Percentiles rank a stretch among this genome's conserved stretches.
Conservation (phyloP, 2,888 invertebrate species). For the Diaprepes abbreviatus region DNA sequence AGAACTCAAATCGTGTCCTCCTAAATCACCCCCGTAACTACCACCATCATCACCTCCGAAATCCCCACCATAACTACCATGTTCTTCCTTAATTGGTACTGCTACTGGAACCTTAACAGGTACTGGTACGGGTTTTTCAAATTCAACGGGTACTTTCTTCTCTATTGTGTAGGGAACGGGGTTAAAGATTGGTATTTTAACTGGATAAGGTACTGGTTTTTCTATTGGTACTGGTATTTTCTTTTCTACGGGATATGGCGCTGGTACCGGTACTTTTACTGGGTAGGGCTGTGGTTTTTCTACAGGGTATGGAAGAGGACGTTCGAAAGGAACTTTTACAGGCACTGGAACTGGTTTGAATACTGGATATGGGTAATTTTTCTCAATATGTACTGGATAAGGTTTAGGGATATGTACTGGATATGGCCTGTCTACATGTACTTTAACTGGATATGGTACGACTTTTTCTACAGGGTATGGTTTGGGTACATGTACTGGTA, state of each 20-base stretch:
- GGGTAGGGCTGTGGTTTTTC: conserved; percentile 83
- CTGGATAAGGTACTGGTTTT: conserved; percentile 77
- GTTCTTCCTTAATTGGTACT: conserved; percentile 64
- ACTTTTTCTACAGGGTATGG: conserved; percentile 83
- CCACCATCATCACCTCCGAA: conserved; percentile 26
- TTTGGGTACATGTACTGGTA: conserved; percentile 79
- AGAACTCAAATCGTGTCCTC: conserved; percentile 49
- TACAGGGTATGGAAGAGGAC: conserved; percentile 81
- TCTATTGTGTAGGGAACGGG: conserved; percentile 74
- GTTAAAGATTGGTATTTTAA: conserved; percentile 74
- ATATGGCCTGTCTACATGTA: conserved; percentile 78
- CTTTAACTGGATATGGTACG: conserved; percentile 79
- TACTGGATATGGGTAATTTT: conserved; percentile 81
- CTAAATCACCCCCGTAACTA: conserved; percentile 47
- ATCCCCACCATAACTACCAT: conserved; percentile 37
- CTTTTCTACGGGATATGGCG: conserved; percentile 79
- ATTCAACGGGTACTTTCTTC: conserved; percentile 76
- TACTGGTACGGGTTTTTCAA: conserved; percentile 79
- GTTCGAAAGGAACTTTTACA: conserved; percentile 77
- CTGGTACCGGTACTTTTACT: conserved; percentile 81
- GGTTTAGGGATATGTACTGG: conserved; percentile 79
- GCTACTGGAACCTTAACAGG: conserved; percentile 64
- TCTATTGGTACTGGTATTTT: conserved; percentile 77
- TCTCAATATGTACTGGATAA: conserved; percentile 79
- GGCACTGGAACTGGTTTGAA: conserved; percentile 80